phyloP scores from a whole-genome alignment of 1,140 invertebrate genomes.

The Nymphalis io region DNA sequence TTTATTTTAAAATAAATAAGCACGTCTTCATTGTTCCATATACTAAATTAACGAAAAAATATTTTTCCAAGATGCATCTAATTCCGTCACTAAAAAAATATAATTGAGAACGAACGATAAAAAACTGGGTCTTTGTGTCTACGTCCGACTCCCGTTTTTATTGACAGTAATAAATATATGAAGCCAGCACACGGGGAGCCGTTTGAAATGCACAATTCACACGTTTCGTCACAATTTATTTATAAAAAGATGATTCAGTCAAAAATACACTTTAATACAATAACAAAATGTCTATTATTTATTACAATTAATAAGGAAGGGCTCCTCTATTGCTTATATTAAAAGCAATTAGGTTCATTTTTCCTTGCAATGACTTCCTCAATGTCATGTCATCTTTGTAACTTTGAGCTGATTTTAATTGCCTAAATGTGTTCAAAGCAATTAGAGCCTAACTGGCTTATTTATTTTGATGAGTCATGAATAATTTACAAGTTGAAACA shows the following conservation, averaged over 20 bases:
- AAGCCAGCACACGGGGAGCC: conserved; percentile 14
- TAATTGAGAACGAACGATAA: conserved; percentile 16
- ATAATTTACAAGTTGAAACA: conserved; percentile 15
- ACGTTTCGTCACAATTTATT: conserved; percentile 33
- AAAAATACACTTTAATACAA: not conserved
- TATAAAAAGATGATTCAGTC: conserved; percentile 3
- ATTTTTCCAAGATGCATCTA: not conserved
- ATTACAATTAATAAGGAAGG: conserved; percentile 10
- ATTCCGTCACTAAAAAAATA: not conserved
- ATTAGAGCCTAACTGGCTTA: conserved; percentile 41
- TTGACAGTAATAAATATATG: conserved; percentile 12
- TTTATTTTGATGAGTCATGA: conserved; percentile 37
- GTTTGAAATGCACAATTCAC: conserved; percentile 29
- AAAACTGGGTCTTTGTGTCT: conserved; percentile 15
- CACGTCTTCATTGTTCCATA: not conserved
- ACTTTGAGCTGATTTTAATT: conserved; percentile 38
- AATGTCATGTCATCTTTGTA: conserved; percentile 25
- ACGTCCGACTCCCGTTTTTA: conserved; percentile 7
- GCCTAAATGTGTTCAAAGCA: conserved; percentile 42
- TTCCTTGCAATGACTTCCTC: conserved; percentile 22
- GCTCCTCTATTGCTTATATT: conserved; percentile 1
- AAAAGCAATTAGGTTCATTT: conserved; percentile 18
- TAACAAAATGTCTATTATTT: not conserved
- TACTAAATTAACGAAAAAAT: conserved; percentile 1
- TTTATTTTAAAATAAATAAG: no score